Conservation (phyloP, 1,140 invertebrate genomes). For the Brachionus rotundiformis region DNA sequence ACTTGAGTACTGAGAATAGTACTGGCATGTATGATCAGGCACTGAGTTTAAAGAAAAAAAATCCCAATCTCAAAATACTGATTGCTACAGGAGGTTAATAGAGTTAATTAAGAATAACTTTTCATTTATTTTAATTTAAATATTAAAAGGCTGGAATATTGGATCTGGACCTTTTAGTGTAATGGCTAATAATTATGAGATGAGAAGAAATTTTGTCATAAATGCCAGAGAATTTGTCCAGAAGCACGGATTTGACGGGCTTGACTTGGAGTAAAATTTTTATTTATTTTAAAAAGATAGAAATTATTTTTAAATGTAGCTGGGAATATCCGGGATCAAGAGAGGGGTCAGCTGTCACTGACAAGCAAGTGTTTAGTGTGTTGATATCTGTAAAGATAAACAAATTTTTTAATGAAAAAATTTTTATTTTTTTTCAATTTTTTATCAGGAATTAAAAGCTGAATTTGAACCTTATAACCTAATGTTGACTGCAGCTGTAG, state of each 20-base stretch:
- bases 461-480: conserved; percentile 78
- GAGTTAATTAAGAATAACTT: conserved; percentile 82
- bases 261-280: conserved; percentile 75
- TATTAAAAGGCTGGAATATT: conserved; percentile 58
- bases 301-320: conserved; percentile 61
- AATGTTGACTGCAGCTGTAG: conserved; percentile 86
- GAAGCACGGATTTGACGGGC: conserved; percentile 88
- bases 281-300: neutral
- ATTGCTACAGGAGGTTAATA: conserved; percentile 88
- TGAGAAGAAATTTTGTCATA: conserved; percentile 54
- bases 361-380: conserved; percentile 71
- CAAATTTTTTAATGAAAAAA: conserved; percentile 73
- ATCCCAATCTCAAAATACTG: conserved; percentile 85
- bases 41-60: conserved; percentile 81
- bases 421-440: conserved; percentile 79
- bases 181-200: conserved; percentile 1
- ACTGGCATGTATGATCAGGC: conserved; percentile 72
- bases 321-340: conserved; percentile 92
- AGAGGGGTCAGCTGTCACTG: conserved; percentile 66
- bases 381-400: conserved; percentile 53
- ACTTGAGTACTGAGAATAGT: conserved; percentile 67
- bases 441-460: conserved; percentile 84
- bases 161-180: conserved; percentile 20
- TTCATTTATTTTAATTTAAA: conserved; percentile 55
- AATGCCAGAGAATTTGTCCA: conserved; percentile 78